Evolutionary conservation across 2,888 invertebrate species (phyloP), one percentile per base, ranked within the genome.

Genomic region (Drosophila neotestacea): DNA sequence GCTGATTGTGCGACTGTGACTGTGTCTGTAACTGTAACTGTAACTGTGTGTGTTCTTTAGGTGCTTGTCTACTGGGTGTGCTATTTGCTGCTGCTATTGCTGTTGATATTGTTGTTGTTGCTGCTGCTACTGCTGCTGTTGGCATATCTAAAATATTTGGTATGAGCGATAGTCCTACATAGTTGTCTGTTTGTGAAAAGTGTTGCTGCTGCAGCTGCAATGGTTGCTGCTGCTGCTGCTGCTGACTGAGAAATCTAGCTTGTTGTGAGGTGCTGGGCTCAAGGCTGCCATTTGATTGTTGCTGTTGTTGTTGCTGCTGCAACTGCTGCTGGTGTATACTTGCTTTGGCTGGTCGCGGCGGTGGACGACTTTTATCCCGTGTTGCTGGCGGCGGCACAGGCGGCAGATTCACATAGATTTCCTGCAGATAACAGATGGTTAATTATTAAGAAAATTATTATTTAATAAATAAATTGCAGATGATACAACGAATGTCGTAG

Each of bases 341-440:
- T 86, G 90, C 88, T 86, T 92, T 92, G 73, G 91, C 90, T 65
- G 91, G 90, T 39, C 90, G 87, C 10, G 91, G 91, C 30, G 90
- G 90, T 38, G 88, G 90, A 32, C 82, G 82, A 59, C 80, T 76
- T 54, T 80, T 90, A 39, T 90, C 90, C 13, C 90, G 85, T 13
- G 85, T 69, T 46, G 81, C 83, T 36, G 91, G 83, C 66, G 89
- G 90, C 63, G 90, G 87, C 66, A 89, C 85, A 5, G 86, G 86
- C 44, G 91, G 91, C 58, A 92, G 62, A 79, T 92, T 92, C 6
- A 92, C 92, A 79, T 92, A 91, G 68, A 92, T 91, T 73, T 88
- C 90, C 92, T 92, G 70, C 58, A 62, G 44, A 68, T 56, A 39
- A 27, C 27, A 27, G 6, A 10, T 1, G 13, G 13, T 34, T 42